These are phyloP conservation scores for Sebastes paucispinis DNA, from an alignment of 2,797 vertebrate species.

Conservation along the genomic window DNA sequence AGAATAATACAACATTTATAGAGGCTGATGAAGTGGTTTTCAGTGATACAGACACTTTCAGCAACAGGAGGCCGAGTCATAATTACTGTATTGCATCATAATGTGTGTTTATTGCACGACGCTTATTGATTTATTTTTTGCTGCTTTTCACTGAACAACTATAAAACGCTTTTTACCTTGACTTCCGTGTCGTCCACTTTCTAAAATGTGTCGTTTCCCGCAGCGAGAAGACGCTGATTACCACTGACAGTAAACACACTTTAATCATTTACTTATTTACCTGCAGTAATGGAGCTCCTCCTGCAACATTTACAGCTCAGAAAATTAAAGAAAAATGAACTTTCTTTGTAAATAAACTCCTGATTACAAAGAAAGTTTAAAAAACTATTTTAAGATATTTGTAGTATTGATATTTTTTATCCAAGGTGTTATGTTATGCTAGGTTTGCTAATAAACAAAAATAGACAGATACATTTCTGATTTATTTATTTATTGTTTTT, in stretches of 20 bases:
- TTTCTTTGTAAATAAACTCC: neutral
- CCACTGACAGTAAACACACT: neutral
- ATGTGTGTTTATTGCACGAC: neutral
- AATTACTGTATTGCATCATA: neutral
- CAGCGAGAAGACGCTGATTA: neutral
- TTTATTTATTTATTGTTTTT: too few relatives aligned
- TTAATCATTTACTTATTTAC: too few relatives aligned
- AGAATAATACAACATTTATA: neutral
- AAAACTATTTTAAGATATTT: too few relatives aligned
- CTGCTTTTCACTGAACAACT: neutral
- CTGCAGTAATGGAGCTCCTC: neutral
- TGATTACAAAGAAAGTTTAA: neutral
- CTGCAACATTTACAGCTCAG: neutral
- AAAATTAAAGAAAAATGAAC: neutral
- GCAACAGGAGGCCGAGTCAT: neutral
- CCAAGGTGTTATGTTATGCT: too few relatives aligned
- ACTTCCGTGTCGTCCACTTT: neutral
- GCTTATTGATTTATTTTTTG: neutral
- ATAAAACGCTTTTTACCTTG: neutral
- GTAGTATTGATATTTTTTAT: too few relatives aligned
- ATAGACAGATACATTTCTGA: too few relatives aligned
- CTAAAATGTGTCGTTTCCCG: neutral
- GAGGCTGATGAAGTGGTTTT: neutral
- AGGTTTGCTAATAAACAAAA: too few relatives aligned
- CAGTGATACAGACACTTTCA: too few relatives aligned